Percentiles rank a stretch among this genome's conserved stretches.
Evolutionary conservation across 2,888 invertebrate species (phyloP).

Genomic region (Lithodes maja): DNA sequence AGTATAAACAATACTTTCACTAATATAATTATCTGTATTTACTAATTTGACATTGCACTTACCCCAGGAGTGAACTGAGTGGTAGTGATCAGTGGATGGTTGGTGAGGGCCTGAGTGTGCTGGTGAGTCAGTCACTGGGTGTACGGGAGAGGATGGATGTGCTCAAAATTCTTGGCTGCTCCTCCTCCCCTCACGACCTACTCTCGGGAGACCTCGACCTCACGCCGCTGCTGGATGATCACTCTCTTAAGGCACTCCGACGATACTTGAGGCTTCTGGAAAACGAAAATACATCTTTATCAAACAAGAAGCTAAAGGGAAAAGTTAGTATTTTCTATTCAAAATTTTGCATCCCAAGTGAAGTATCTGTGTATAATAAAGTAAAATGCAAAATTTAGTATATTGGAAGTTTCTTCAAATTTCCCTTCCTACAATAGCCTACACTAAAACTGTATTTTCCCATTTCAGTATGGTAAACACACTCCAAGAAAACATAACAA

Average conservation of each 20-base stretch:
- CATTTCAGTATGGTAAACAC: background rate
- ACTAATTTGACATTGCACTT: no score
- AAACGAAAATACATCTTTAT: background rate
- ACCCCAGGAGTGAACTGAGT: conserved; percentile 20
- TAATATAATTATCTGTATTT: no score
- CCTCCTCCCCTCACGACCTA: background rate
- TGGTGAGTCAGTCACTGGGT: conserved; percentile 13
- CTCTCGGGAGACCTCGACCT: background rate
- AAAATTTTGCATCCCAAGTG: background rate
- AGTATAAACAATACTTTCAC: no score
- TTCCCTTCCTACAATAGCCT: no score
- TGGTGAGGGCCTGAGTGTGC: conserved; percentile 2
- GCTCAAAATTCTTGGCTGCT: conserved; percentile 6
- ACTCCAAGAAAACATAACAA: background rate
- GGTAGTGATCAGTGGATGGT: conserved; percentile 25
- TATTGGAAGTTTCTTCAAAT: background rate
- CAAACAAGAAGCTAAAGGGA: background rate
- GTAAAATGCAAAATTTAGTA: background rate
- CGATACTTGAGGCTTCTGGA: background rate
- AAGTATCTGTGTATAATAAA: background rate
- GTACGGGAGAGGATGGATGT: conserved; percentile 17
- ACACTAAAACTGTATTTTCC: background rate
- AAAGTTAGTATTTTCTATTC: background rate
- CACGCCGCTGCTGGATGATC: background rate
- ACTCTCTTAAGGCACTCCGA: background rate